These are phyloP conservation scores for Taenioides sp. DNA, from an alignment of 2,797 vertebrate genomes.

Conservation along the genomic window DNA sequence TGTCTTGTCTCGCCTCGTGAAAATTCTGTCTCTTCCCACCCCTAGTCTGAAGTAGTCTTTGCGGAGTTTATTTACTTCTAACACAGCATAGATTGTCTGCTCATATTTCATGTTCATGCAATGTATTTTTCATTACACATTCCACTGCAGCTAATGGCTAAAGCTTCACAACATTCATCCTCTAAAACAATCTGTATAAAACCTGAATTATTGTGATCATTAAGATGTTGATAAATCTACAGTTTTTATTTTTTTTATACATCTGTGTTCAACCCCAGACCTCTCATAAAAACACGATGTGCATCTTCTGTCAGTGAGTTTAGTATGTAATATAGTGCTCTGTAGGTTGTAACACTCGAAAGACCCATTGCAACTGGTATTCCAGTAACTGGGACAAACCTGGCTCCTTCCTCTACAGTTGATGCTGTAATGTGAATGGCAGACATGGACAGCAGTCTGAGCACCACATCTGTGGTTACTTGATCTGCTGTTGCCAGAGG, in stretches of 20 bases:
- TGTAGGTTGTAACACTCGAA: neutral
- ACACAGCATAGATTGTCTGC: too few relatives aligned
- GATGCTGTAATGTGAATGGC: neutral
- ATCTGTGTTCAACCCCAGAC: neutral
- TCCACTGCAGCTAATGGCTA: too few relatives aligned
- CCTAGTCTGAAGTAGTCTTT: too few relatives aligned
- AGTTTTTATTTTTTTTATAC: neutral
- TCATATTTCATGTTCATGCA: too few relatives aligned
- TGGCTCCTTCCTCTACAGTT: neutral
- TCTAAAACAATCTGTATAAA: too few relatives aligned
- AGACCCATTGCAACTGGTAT: neutral
- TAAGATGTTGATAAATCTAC: too few relatives aligned
- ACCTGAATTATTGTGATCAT: too few relatives aligned
- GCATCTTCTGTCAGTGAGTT: neutral
- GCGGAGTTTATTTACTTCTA: too few relatives aligned
- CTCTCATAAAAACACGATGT: neutral
- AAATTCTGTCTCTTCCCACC: too few relatives aligned
- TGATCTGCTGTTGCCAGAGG: neutral
- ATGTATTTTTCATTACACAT: too few relatives aligned
- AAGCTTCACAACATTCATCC: too few relatives aligned
- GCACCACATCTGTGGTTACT: neutral
- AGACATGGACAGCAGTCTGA: neutral
- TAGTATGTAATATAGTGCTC: neutral
- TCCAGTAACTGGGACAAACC: neutral
- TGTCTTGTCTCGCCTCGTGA: too few relatives aligned